Base-by-base conservation (phyloP, 30 jellyfish, hydroid and myxozoan genomes). In the Hydractinia echinata region DNA sequence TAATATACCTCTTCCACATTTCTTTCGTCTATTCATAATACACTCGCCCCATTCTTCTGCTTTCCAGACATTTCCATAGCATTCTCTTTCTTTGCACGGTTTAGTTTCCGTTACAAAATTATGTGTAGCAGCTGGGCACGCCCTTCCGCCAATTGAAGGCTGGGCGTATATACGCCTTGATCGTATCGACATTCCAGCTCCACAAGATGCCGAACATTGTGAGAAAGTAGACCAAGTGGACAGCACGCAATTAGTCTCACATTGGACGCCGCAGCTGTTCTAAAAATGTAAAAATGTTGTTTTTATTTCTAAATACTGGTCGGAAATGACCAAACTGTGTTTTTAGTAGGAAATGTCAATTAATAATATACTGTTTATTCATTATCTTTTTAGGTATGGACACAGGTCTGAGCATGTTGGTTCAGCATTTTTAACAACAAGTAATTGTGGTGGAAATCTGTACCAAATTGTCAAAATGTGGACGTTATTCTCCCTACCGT, bases 161-260 rank as follows among this genome's bases (percentile, higher is more conserved):
- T 64, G 74, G 19, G 74, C n/a, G 74, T 6, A 13, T 6, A 64
- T 64, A 6, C 39, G 74, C 7, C 74, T 44, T 64, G 74, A 64
- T 64, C 74, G 19, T 9, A 51, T 64, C 0, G 74, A 7, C 1
- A 51, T 71, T 20, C 81, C 81, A 71, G 55, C 61, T n/a, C 81
- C 81, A 71, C 81, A 71, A n/a, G 81, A 50, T 9, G 55, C 61
- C 13, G 55, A 30, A 58, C 81, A 71, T 71, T 71, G 11, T 8
- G 55, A 19, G 18, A 30, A 71, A 19, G 0, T 8, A 0, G 81
- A 71, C 81, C 81, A 71, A n/a, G 81, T 7, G 9, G 55, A 30
- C 51, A 71, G 51, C n/a, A 20, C 60, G n/a, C 81, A 71, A 71
- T 64, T 51, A 9, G 18, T 7, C 19, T 51, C 39, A 51, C 74